A percentile compares a stretch with the other conserved stretches of the same genome.
phyloP scores from a whole-genome alignment of 2,797 vertebrate genomes.

The Momotus momota region DNA sequence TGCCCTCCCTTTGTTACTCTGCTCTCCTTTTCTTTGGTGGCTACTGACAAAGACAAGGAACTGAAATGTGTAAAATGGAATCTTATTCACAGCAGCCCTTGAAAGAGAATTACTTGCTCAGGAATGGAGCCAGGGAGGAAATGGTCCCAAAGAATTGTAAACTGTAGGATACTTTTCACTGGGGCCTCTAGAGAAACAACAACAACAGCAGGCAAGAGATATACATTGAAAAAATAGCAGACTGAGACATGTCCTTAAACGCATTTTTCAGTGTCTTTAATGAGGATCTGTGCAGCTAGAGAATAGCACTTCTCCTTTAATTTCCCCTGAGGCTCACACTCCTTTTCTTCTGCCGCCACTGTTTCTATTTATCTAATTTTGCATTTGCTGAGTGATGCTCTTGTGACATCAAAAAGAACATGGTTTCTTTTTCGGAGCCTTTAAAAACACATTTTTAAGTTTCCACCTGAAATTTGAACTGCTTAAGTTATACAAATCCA shows the following conservation, averaged over 20 bases:
- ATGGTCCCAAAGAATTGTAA: not conserved
- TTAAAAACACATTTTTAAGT: not conserved
- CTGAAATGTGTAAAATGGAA: not conserved
- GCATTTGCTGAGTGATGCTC: not conserved
- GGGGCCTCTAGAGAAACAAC: not conserved
- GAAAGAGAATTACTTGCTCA: not conserved
- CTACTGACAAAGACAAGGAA: not conserved
- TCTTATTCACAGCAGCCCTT: not conserved
- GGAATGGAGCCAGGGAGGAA: not conserved
- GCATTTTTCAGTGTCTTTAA: constrained; percentile 19
- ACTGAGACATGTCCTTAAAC: not conserved
- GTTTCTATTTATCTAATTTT: not conserved
- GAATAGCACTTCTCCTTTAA: not conserved
- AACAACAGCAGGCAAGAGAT: not conserved
- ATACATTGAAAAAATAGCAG: not conserved
- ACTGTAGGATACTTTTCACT: not conserved
- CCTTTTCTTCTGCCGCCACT: not conserved
- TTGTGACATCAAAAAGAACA: not conserved
- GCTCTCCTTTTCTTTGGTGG: not conserved
- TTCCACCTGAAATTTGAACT: not conserved
- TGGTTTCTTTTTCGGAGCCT: not conserved
- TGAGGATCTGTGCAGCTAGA: not conserved
- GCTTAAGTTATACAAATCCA: not conserved
- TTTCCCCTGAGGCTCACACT: constrained; percentile 1
- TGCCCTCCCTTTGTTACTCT: not conserved